These are phyloP conservation scores for Piezodorus guildinii DNA, from an alignment of 1,140 invertebrate genomes.

Conservation along the genomic window DNA sequence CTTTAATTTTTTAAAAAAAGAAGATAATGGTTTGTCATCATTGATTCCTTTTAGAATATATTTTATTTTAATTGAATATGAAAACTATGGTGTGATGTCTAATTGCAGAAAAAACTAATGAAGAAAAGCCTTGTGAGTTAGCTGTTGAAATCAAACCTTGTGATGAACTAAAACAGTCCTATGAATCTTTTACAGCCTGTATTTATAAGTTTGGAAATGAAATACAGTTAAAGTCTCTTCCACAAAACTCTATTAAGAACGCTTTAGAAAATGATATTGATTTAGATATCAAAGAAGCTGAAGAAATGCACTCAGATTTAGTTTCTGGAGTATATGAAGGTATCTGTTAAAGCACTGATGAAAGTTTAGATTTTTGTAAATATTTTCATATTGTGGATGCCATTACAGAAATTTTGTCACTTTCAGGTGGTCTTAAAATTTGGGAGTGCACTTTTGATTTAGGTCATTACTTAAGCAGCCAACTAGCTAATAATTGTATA, in stretches of 20 bases:
- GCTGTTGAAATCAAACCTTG: no score
- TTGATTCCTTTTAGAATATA: no score
- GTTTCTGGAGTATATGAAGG: slow-evolving; percentile 14
- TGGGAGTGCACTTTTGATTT: slow-evolving; percentile 82
- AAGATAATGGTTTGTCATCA: no score
- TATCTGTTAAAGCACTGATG: background rate
- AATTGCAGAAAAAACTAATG: no score
- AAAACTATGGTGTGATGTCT: no score
- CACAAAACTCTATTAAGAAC: background rate
- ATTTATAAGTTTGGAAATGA: background rate
- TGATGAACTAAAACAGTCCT: no score
- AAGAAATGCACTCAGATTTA: slow-evolving; percentile 10
- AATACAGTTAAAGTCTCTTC: background rate
- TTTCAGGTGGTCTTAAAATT: slow-evolving; percentile 69
- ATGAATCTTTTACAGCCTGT: no score
- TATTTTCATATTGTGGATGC: background rate
- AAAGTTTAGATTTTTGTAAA: background rate
- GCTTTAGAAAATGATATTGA: background rate
- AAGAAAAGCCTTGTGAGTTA: no score
- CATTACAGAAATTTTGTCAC: slow-evolving; percentile 22
- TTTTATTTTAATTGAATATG: no score
- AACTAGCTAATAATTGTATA: slow-evolving; percentile 34
- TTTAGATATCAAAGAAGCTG: slow-evolving; percentile 5
- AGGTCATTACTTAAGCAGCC: slow-evolving; percentile 44
- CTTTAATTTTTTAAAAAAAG: no score